Evolutionary conservation across 2,797 vertebrate species (phyloP).

Genomic region (Microhierax caerulescens): DNA sequence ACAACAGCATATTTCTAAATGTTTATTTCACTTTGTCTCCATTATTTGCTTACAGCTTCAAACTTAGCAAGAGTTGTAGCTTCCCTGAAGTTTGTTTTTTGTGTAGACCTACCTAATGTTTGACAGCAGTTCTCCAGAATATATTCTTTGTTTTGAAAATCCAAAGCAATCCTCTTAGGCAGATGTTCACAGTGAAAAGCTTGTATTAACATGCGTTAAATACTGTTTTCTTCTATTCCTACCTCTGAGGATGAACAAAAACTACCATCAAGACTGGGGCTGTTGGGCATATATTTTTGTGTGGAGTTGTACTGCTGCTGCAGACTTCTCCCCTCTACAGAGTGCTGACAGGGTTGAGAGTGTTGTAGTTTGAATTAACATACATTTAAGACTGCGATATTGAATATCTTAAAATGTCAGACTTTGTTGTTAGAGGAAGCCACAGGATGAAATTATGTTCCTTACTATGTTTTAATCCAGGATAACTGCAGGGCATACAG

Average conservation of each 20-base stretch:
- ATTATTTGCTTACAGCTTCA: neutral
- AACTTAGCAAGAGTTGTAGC: neutral
- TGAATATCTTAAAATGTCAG: neutral
- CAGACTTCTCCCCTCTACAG: neutral
- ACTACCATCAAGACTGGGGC: neutral
- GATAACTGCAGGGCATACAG: neutral
- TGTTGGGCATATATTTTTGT: neutral
- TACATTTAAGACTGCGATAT: neutral
- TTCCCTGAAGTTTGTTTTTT: neutral
- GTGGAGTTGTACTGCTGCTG: neutral
- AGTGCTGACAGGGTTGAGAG: neutral
- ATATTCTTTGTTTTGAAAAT: constrained; percentile 52
- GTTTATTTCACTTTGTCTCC: neutral
- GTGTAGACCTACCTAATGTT: neutral
- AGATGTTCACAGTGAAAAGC: constrained; percentile 57
- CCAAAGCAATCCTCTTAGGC: constrained; percentile 66
- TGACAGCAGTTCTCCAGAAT: constrained; percentile 36
- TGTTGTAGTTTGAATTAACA: neutral
- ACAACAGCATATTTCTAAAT: neutral
- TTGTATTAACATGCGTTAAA: constrained; percentile 23
- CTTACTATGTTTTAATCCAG: neutral
- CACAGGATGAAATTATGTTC: neutral
- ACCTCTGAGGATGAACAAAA: constrained; percentile 4
- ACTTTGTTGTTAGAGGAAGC: neutral
- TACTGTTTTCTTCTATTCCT: constrained; percentile 29